Evolutionary conservation across 2,113 vertebrate genomes (phyloP), one percentile per base, ranked within the genome.

Genomic region (Phocoena phocoena): DNA sequence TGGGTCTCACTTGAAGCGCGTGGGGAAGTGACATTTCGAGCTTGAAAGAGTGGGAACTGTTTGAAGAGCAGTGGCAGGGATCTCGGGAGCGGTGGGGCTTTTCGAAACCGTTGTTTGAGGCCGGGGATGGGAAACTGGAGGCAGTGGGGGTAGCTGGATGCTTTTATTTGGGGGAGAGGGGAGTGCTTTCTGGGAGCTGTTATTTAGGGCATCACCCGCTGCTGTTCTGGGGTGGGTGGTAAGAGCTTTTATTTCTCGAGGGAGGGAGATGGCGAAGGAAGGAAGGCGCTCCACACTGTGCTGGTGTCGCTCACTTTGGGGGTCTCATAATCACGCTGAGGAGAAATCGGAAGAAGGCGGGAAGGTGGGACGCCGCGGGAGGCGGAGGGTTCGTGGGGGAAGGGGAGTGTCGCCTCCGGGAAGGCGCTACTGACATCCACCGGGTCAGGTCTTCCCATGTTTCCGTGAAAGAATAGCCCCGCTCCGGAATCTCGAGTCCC

Each of bases 161-260:
- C 60, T 70, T 96, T 97, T 95, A 93, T 96, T 96, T 82, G 33
- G 81, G 93, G 90, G 65, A 47, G 73, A 88, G 76, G 65, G 36
- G 73, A 88, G 81, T 91, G 81, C 26, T 81, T 94, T 33, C 74
- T 8, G 60, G 71, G 79, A 95, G 82, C 86, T 91, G 88, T 88
- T 95, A 97, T 97, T 97, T 97, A 97, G 95, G 87, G 80, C 95
- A 96, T 31, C 81, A 23, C 23, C 86, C 79, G 77, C 76, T 96
- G 93, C 95, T 96, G 47, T 92, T 97, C 89, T 33, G 60, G 85
- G 85, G 85, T 90, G 83, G 82, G 81, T 93, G 91, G 74, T 26
- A 9, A 65, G 77, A 94, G 81, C 81, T 74, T 50, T 94, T 65
- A 47, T 85, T 87, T 85, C 44, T 68, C 23, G 0, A 55, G 76